Percentiles rank a stretch among this genome's conserved stretches.
Evolutionary conservation across 2,113 vertebrate species (phyloP).

Genomic region (Trochalopteron elliotii): DNA sequence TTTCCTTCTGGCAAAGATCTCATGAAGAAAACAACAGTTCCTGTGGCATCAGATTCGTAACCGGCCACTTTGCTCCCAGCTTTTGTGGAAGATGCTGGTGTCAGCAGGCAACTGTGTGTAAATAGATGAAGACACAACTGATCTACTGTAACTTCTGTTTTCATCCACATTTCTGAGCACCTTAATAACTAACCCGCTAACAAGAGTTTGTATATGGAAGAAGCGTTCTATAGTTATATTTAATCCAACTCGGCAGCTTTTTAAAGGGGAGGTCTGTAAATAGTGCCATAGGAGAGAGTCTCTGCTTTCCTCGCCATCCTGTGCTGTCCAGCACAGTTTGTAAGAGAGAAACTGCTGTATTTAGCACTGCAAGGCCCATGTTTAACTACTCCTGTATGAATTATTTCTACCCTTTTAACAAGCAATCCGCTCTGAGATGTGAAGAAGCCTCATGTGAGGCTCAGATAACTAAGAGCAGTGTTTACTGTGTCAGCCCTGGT

Average conservation of each 20-base stretch:
- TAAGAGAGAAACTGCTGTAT: slow-evolving; percentile 24
- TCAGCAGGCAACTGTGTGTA: background rate
- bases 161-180: slow-evolving; percentile 58
- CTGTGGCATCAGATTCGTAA: accelerated
- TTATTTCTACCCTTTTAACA: background rate
- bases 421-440: slow-evolving; percentile 2
- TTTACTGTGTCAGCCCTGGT: background rate
- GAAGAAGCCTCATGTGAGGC: background rate
- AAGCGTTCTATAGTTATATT: slow-evolving; percentile 45
- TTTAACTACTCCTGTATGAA: background rate
- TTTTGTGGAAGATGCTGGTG: background rate
- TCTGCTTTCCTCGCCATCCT: background rate
- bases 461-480: background rate
- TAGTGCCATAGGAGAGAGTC: background rate
- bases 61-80: background rate
- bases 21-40: background rate
- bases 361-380: background rate
- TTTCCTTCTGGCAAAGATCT: background rate
- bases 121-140: background rate
- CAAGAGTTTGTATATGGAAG: slow-evolving; percentile 40
- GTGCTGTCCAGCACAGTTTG: background rate
- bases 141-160: background rate
- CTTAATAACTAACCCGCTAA: slow-evolving; percentile 55
- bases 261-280: slow-evolving; percentile 47
- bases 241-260: slow-evolving; percentile 39